Percentiles rank a stretch among this genome's conserved stretches.
Conservation (phyloP, 1,140 invertebrate species). For the Phthorimaea operculella region DNA sequence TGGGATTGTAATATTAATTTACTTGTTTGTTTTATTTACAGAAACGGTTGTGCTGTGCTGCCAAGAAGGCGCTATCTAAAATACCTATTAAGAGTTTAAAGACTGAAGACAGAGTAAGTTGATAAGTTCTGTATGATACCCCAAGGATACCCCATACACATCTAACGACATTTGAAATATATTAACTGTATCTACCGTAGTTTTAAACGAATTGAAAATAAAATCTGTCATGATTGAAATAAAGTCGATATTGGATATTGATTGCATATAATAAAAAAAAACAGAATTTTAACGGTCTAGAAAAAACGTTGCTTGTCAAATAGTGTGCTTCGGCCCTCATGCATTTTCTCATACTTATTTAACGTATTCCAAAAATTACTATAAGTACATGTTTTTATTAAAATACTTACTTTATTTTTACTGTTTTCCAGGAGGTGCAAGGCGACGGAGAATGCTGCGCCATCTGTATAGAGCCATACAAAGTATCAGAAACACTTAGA, state of each 20-base stretch:
- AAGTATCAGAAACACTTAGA: constrained; percentile 83
- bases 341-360: neutral
- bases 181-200: no score
- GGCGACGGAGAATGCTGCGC: constrained; percentile 90
- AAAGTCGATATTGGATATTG: no score
- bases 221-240: no score
- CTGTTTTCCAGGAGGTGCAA: constrained; percentile 75
- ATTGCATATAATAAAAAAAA: no score
- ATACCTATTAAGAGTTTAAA: constrained; percentile 89
- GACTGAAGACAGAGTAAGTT: constrained; percentile 82
- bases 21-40: constrained; percentile 59
- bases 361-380: neutral
- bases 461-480: constrained; percentile 92
- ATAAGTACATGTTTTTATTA: neutral
- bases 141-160: no score
- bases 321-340: no score
- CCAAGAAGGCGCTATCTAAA: constrained; percentile 90
- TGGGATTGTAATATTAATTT: no score
- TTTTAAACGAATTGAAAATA: no score
- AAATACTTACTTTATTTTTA: neutral
- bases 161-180: no score
- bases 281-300: no score
- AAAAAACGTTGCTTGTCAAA: no score
- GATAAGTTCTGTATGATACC: no score
- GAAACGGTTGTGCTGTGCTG: constrained; percentile 87